Evolutionary conservation across 2,797 vertebrate species (phyloP).

Genomic region (Bradypodion pumilum): DNA sequence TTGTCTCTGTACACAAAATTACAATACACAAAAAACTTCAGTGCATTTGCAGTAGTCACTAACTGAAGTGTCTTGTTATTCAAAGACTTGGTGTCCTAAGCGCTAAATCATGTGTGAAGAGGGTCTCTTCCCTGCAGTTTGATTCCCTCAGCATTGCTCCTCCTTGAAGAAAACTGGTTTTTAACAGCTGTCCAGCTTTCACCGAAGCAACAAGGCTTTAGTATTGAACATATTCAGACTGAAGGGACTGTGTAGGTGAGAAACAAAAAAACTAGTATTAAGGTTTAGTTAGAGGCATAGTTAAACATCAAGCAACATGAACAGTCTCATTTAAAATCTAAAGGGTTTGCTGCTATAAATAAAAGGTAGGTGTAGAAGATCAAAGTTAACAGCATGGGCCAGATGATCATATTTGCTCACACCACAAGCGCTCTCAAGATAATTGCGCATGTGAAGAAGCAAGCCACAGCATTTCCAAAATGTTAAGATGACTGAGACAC

Average conservation of each 20-base stretch:
- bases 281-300: constrained; percentile 29
- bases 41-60: constrained; percentile 73
- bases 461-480: neutral
- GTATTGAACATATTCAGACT: constrained; percentile 89
- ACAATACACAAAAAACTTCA: constrained; percentile 65
- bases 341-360: constrained; percentile 19
- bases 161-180: constrained; percentile 40
- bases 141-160: constrained; percentile 41
- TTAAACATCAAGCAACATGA: constrained; percentile 1
- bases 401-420: neutral
- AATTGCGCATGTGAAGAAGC: neutral
- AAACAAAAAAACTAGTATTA: constrained; percentile 73
- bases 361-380: constrained; percentile 22
- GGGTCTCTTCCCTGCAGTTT: constrained; percentile 41
- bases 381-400: neutral
- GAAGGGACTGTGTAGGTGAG: constrained; percentile 88
- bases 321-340: constrained; percentile 32
- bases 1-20: constrained; percentile 57
- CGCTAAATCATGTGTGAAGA: constrained; percentile 58
- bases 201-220: constrained; percentile 78
- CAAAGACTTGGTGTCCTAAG: constrained; percentile 57
- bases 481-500: neutral
- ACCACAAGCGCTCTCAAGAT: neutral
- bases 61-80: constrained; percentile 51
- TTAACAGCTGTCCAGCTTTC: constrained; percentile 66